These are phyloP conservation scores for Lamproptera curius DNA, from an alignment of 2,888 invertebrate genomes.

Conservation along the genomic window DNA sequence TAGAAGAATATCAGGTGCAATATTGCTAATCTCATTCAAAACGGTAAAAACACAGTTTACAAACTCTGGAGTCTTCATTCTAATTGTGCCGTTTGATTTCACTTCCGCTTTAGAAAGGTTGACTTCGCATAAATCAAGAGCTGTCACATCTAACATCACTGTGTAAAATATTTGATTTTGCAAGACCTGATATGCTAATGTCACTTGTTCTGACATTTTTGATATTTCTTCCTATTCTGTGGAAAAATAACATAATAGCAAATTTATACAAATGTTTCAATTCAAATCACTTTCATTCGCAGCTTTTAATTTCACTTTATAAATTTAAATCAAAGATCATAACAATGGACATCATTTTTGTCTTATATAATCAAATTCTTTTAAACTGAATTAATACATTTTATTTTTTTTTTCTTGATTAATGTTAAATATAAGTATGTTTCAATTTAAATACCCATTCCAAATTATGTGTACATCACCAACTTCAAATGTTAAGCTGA, in stretches of 20 bases:
- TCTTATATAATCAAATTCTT: too few species aligned
- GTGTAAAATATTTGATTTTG: slow-evolving; percentile 59
- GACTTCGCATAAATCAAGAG: slow-evolving; percentile 53
- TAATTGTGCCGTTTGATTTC: slow-evolving; percentile 53
- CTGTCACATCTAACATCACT: slow-evolving; percentile 49
- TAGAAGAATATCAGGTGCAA: too few species aligned
- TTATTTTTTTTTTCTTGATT: too few species aligned
- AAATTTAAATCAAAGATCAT: too few species aligned
- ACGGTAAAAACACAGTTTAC: slow-evolving; percentile 59
- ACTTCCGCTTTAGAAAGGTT: slow-evolving; percentile 57
- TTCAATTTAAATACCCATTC: slow-evolving; percentile 51
- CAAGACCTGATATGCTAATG: slow-evolving; percentile 50
- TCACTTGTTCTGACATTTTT: slow-evolving; percentile 43
- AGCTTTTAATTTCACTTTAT: too few species aligned
- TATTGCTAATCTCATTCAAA: slow-evolving; percentile 48
- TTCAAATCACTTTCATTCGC: too few species aligned
- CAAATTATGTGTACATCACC: slow-evolving; percentile 58
- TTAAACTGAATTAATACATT: too few species aligned
- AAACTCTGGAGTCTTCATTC: slow-evolving; percentile 62
- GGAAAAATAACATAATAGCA: too few species aligned
- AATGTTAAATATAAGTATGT: too few species aligned
- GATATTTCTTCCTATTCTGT: slow-evolving; percentile 49
- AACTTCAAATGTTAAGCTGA: slow-evolving; percentile 53
- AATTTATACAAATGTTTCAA: too few species aligned
- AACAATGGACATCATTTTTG: too few species aligned